Percentiles rank a stretch among this genome's conserved stretches.
Conservation (phyloP, 92 coral and sea anemone genomes). For the Phenganax stokvisi region DNA sequence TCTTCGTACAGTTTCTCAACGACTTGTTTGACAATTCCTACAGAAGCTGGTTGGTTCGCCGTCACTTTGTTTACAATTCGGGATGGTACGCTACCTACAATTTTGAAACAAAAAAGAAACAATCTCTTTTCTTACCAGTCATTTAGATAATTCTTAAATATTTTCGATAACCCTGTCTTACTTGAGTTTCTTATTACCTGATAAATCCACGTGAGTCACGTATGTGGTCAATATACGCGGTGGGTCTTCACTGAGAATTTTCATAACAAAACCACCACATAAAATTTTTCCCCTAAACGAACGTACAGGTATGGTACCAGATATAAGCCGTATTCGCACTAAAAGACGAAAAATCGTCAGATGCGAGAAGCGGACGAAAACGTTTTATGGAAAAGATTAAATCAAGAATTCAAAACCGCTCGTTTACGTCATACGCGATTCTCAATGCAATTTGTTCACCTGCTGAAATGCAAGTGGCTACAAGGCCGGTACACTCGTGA, state of each 20-base stretch:
- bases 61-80: constrained; percentile 81
- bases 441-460: not conserved
- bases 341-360: not conserved
- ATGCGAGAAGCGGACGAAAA: no score
- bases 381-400: no score
- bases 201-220: constrained; percentile 71
- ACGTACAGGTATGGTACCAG: not conserved
- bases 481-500: not conserved
- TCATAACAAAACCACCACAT: constrained; percentile 64
- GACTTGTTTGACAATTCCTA: constrained; percentile 61
- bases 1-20: constrained; percentile 66
- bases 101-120: not conserved
- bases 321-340: not conserved
- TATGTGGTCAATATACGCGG: constrained; percentile 73
- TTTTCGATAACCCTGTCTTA: no score
- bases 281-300: constrained; percentile 67
- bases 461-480: not conserved
- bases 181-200: constrained; percentile 46
- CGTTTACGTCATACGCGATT: no score
- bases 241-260: constrained; percentile 77
- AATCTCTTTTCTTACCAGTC: no score
- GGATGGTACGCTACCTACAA: constrained; percentile 74
- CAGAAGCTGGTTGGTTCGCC: constrained; percentile 81
- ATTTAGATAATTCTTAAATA: no score
- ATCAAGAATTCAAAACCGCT: no score